Evolutionary conservation across 2,113 vertebrate genomes (phyloP).

Genomic region (Zosterops lateralis): DNA sequence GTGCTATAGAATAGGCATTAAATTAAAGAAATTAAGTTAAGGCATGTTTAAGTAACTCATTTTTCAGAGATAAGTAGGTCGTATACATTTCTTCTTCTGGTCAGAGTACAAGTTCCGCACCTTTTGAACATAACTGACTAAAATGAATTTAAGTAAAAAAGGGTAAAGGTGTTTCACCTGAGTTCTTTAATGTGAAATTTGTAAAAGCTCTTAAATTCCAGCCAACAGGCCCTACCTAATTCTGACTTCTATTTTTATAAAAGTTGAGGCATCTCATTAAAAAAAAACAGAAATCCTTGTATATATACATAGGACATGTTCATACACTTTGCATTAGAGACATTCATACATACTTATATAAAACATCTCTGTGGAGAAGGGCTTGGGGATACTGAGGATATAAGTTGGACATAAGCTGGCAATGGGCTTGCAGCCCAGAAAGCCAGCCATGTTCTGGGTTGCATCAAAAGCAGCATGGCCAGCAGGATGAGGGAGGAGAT

Average conservation of each 20-base stretch:
- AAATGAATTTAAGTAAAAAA: neutral
- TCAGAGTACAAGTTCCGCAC: neutral
- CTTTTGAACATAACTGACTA: neutral
- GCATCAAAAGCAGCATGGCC: neutral
- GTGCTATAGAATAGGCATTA: neutral
- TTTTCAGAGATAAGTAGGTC: neutral
- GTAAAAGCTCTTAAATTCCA: neutral
- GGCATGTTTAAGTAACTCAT: neutral
- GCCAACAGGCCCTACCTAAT: neutral
- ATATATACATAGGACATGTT: neutral
- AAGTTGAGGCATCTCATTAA: neutral
- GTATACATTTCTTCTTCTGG: neutral
- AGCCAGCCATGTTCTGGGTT: rapidly evolving
- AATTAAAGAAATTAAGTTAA: conserved; percentile 7
- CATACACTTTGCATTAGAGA: neutral
- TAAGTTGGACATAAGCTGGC: neutral
- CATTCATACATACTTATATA: neutral
- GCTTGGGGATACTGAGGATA: neutral
- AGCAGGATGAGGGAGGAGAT: neutral
- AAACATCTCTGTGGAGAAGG: neutral
- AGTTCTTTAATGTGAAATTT: neutral
- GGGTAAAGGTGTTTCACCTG: neutral
- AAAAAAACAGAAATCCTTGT: neutral
- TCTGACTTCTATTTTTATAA: neutral
- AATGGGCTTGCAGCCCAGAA: neutral